A percentile compares a stretch with the other conserved stretches of the same genome.
Conservation (phyloP, 2,113 vertebrate genomes). For the Lontra canadensis region DNA sequence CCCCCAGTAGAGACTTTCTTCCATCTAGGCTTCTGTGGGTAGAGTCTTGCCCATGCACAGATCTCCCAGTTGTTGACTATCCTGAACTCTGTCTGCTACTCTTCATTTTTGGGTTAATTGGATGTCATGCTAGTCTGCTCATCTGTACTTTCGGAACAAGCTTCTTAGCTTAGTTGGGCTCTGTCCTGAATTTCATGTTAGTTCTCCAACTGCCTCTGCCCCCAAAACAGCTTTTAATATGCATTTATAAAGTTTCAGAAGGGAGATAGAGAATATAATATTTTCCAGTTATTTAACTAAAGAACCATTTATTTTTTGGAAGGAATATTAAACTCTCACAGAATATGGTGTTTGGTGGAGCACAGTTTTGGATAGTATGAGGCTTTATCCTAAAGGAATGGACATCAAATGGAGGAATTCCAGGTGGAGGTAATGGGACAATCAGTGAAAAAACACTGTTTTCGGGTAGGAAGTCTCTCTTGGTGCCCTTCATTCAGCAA, state of each 20-base stretch:
- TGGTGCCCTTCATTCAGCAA: background rate
- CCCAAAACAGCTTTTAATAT: constrained; percentile 41
- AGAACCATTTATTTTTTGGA: background rate
- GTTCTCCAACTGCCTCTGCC: background rate
- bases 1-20: background rate
- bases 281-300: constrained; percentile 31
- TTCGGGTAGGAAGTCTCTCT: background rate
- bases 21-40: background rate
- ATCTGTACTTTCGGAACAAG: background rate
- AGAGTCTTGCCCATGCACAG: background rate
- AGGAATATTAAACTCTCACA: constrained; percentile 34
- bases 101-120: background rate
- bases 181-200: constrained; percentile 34
- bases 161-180: background rate
- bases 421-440: constrained; percentile 3
- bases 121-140: background rate
- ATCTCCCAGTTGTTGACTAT: background rate
- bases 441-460: background rate
- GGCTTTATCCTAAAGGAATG: constrained; percentile 8
- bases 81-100: background rate
- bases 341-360: background rate
- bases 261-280: background rate
- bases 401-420: background rate
- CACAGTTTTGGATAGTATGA: constrained; percentile 35
- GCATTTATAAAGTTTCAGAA: background rate